Percentiles rank a stretch among this genome's conserved stretches.
phyloP scores from a whole-genome alignment of 2,888 invertebrate genomes.

The Torymus tubicola region DNA sequence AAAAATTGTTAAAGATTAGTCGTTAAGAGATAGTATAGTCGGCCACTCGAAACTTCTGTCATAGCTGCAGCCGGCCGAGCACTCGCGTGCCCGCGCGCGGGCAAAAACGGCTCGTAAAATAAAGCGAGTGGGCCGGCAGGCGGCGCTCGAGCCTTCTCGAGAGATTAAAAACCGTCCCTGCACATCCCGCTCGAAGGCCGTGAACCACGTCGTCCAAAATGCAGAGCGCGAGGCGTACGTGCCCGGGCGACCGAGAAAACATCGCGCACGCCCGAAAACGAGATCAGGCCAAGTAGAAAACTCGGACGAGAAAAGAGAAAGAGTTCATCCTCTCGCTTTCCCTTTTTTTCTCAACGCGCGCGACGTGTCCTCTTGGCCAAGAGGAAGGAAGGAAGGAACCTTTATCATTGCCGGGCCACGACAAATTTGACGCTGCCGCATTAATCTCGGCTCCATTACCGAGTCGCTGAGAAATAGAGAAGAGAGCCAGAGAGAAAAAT shows the following conservation, averaged over 20 bases:
- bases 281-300: constrained; percentile 64
- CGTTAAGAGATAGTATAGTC: too few relatives aligned
- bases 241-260: background rate
- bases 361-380: background rate
- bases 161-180: constrained; percentile 23
- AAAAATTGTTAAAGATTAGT: background rate
- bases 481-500: background rate
- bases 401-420: constrained; percentile 63
- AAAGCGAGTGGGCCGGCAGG: too few relatives aligned
- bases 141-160: background rate
- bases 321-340: background rate
- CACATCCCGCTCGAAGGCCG: background rate
- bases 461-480: background rate
- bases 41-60: too few relatives aligned
- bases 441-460: constrained; percentile 67
- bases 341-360: background rate
- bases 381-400: constrained; percentile 54
- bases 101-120: too few relatives aligned
- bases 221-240: background rate
- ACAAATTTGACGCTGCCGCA: constrained; percentile 67
- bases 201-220: background rate
- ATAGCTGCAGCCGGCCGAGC: too few relatives aligned
- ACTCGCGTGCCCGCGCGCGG: too few relatives aligned
- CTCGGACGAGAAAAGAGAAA: constrained; percentile 50
- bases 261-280: constrained; percentile 58